Base-by-base conservation (phyloP, 2,888 invertebrate species). In the Bugula neritina region DNA sequence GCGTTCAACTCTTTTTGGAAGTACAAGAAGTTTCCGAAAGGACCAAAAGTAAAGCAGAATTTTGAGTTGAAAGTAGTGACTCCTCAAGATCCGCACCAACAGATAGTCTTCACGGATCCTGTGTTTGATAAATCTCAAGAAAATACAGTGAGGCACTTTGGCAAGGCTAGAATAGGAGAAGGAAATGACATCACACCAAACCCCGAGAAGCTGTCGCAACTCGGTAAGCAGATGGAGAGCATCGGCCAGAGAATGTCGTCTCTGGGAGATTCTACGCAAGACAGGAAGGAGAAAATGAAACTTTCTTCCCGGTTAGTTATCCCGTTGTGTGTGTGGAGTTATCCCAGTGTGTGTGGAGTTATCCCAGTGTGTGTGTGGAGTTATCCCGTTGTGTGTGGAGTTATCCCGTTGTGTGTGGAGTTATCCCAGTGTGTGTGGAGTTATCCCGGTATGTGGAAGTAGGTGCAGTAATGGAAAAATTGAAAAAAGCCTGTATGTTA, bases 1-100 rank as follows among this genome's bases (percentile, higher is more conserved):
- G 63, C 63, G 2, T 63, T 29, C 63, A 63, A 63, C 31, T 25
- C 25, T 85, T 98, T 98, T 84, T 98, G 98, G 97, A 97, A 98
- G 84, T 98, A 98, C 85, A 98, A 98, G 86, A 94, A 96, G 0
- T 97, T 97, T 86, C 92, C 96, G 0, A 95, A 98, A 86, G 96
- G 98, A 0, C 95, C 97, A 2, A 95, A 98, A 86, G 95, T 96
- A 57, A 93, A 94, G 84, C 87, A 63, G 5, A 27, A 94, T 13
- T 54, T 69, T 27, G 23, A 13, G 35, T 78, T 84, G 29, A 79
- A 80, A 71, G 78, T 81, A 73, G 75, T 78, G 1, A 91, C 92
- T 80, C 89, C 91, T 57, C 92, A 92, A 80, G 94, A 97, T 86
- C 96, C 97, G 10, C 95, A 97, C 85, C 88, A 92, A 63, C 87